These are phyloP conservation scores for Trachelipus rathkii DNA, from an alignment of 1,140 invertebrate genomes.

Conservation along the genomic window DNA sequence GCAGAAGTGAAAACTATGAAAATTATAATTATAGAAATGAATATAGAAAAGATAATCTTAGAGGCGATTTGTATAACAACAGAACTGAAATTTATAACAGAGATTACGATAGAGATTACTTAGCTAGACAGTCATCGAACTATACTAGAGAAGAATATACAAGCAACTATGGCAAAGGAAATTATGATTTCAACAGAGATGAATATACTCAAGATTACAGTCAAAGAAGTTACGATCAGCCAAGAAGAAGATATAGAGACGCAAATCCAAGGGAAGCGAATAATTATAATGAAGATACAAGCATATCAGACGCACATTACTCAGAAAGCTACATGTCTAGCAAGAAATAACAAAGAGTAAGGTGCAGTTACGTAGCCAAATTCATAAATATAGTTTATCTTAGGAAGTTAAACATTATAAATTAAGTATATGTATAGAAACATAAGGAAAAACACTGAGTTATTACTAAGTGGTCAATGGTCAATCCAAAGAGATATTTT, in stretches of 20 bases:
- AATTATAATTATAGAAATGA: not conserved
- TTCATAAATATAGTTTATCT: no score
- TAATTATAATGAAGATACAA: constrained; percentile 1
- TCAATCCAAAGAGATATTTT: no score
- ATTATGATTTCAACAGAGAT: not conserved
- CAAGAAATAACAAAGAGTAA: no score
- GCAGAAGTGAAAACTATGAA: no score
- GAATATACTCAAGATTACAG: constrained; percentile 7
- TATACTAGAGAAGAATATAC: not conserved
- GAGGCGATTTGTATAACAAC: not conserved
- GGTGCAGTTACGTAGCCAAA: no score
- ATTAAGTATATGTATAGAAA: not conserved
- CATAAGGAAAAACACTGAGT: no score
- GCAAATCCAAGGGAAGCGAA: not conserved
- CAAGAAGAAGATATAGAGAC: not conserved
- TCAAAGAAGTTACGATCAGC: not conserved
- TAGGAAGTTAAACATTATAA: no score
- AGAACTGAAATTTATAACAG: not conserved
- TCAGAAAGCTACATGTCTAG: not conserved
- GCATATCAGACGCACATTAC: not conserved
- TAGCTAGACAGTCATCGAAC: not conserved
- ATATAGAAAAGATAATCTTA: not conserved
- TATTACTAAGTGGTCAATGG: no score
- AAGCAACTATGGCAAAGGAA: not conserved
- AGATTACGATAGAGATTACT: not conserved